A percentile compares a stretch with the other conserved stretches of the same genome.
Evolutionary conservation across 2,888 invertebrate genomes (phyloP).

Genomic region (Melipona bicolor): DNA sequence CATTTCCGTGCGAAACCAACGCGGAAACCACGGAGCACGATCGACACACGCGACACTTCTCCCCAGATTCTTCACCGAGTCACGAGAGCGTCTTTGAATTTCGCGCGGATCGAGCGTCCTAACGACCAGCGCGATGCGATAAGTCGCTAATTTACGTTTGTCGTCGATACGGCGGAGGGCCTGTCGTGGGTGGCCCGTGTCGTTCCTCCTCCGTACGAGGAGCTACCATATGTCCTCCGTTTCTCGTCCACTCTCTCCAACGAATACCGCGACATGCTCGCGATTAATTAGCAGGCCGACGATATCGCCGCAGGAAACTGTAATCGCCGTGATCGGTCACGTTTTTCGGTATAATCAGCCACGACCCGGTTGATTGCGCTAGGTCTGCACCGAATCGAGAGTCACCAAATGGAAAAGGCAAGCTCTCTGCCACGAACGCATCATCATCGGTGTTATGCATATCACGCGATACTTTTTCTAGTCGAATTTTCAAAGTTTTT

Average conservation of each 20-base stretch:
- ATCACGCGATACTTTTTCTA: too few species aligned
- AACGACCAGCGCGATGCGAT: constrained; percentile 74
- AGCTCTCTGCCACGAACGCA: too few species aligned
- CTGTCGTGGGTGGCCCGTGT: constrained; percentile 79
- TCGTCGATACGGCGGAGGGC: constrained; percentile 70
- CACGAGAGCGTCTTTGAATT: constrained; percentile 60
- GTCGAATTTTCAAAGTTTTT: constrained; percentile 7
- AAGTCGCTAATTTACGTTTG: constrained; percentile 81
- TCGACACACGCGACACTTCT: neutral
- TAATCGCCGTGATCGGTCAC: constrained; percentile 77
- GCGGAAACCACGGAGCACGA: neutral
- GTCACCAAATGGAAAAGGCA: too few species aligned
- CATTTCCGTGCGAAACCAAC: neutral
- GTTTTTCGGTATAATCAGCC: constrained; percentile 71
- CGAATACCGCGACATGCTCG: constrained; percentile 71
- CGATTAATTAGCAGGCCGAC: constrained; percentile 80
- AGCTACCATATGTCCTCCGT: constrained; percentile 57
- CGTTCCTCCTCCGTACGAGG: constrained; percentile 54
- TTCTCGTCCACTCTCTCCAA: constrained; percentile 28
- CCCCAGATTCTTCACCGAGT: constrained; percentile 35
- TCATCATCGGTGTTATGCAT: too few species aligned
- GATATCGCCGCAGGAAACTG: constrained; percentile 71
- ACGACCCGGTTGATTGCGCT: constrained; percentile 19
- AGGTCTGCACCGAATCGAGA: too few species aligned
- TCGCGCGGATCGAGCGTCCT: constrained; percentile 55